Percentiles rank a stretch among this genome's conserved stretches.
phyloP scores from a whole-genome alignment of 2,113 vertebrate genomes.

The Myxocyprinus asiaticus region DNA sequence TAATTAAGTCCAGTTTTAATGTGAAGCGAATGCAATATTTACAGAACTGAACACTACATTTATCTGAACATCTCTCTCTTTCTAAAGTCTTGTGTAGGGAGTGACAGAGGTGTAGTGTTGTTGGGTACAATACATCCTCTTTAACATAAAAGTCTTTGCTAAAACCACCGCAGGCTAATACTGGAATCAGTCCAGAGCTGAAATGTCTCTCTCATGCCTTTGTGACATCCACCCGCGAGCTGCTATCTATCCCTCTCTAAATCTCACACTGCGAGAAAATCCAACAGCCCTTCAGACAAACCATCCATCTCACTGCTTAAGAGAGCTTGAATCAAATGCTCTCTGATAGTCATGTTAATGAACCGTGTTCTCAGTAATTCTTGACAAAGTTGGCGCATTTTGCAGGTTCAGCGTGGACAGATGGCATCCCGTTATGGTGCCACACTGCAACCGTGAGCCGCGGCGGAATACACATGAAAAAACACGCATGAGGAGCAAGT shows the following conservation, averaged over 20 bases:
- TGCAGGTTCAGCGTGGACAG: background rate
- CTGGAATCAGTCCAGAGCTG: slow-evolving; percentile 17
- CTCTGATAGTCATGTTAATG: background rate
- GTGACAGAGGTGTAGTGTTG: no score
- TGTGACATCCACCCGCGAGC: no score
- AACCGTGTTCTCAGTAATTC: background rate
- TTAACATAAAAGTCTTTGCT: no score
- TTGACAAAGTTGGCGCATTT: background rate
- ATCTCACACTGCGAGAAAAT: background rate
- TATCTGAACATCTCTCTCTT: no score
- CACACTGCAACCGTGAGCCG: background rate
- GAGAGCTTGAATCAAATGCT: background rate
- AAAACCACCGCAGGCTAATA: background rate
- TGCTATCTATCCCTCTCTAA: background rate
- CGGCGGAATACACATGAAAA: background rate
- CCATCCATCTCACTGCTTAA: background rate
- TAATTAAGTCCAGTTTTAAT: no score
- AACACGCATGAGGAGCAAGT: background rate
- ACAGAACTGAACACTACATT: no score
- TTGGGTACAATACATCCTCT: no score
- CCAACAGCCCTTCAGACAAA: background rate
- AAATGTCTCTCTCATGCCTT: slow-evolving; percentile 4
- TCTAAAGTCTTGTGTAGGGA: no score
- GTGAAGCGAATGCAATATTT: no score
- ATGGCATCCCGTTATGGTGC: no score